Base-by-base conservation (phyloP, 1,140 invertebrate genomes). In the Akabosia matsudoensis region DNA sequence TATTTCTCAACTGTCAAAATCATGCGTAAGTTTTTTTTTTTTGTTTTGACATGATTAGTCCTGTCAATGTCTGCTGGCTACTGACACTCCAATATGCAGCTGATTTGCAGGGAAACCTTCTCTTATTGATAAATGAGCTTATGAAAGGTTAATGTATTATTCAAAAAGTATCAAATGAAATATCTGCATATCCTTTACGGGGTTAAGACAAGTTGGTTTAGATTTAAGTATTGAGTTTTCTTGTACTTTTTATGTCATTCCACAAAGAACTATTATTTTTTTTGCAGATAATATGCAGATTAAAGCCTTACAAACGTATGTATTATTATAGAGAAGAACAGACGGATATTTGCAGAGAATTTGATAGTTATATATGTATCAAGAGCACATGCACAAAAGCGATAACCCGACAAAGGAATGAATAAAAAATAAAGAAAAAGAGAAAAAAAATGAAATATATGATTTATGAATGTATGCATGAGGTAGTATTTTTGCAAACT, bases 381-480 rank as follows among this genome's bases (percentile, higher is more conserved):
- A 13, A 16, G 54, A 56, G 54, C 10, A 56, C 22, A 31, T 16
- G 24, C 61, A 67, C 7, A 28, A 31, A 31, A 30, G 28, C 24
- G 24, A 31, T 67, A 67, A 31, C 3, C 61, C 61, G 61, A 67
- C 61, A 67, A 67, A 67, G 24, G 28, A 67, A 24, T 56, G n/a
- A 22, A 67, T 30, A 31, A 28, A 13, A n/a, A 10, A 67, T 28
- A n/a, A 14, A 61, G 14, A 61, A 22, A n/a, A 61, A 22, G 24
- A 61, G 7, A 14, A 24, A 61, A 61, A 22, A 61, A 61, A 22
- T 22, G 24, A 61, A 61, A 61, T n/a, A 61, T 67, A 67, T 67
- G 24, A 67, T 28, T 67, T 67, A 67, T 67, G 24, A 67, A 67
- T 30, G 28, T 67, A 67, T 67, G 61, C 61, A 67, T 67, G 54